Percentiles rank a stretch among this genome's conserved stretches.
Evolutionary conservation across 23 tunicate species (phyloP).

Genomic region (Trididemnum miniatum): DNA sequence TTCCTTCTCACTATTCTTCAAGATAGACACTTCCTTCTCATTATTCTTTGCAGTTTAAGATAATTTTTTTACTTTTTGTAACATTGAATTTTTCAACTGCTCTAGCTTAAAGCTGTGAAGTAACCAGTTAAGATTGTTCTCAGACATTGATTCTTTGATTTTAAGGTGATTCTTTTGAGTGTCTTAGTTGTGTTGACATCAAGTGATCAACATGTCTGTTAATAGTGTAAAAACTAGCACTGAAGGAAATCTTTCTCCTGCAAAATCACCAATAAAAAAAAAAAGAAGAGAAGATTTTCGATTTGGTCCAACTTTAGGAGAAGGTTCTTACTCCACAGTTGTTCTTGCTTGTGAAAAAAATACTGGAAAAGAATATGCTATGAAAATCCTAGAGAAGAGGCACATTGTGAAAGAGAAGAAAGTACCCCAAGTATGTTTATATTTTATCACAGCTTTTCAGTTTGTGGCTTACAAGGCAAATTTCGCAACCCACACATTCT

Average conservation of each 20-base stretch:
- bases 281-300: constrained; percentile 62
- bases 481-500: too few relatives aligned
- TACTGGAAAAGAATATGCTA: constrained; percentile 78
- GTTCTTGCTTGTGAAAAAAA: constrained; percentile 60
- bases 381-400: constrained; percentile 69
- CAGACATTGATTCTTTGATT: not conserved
- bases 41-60: too few relatives aligned
- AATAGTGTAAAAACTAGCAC: not conserved
- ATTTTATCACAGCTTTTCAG: too few relatives aligned
- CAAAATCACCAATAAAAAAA: constrained; percentile 37
- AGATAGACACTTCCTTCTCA: too few relatives aligned
- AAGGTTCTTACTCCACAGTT: constrained; percentile 93
- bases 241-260: not conserved
- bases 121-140: too few relatives aligned
- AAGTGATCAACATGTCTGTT: too few relatives aligned
- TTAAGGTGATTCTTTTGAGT: not conserved
- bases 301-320: constrained; percentile 88
- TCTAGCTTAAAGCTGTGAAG: too few relatives aligned
- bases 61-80: too few relatives aligned
- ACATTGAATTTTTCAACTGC: too few relatives aligned
- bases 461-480: too few relatives aligned
- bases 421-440: constrained; percentile 85
- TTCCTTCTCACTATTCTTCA: too few relatives aligned
- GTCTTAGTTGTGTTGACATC: too few relatives aligned
- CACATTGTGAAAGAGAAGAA: constrained; percentile 90